phyloP scores from a whole-genome alignment of 2,113 vertebrate genomes.

The Corythaixoides concolor region DNA sequence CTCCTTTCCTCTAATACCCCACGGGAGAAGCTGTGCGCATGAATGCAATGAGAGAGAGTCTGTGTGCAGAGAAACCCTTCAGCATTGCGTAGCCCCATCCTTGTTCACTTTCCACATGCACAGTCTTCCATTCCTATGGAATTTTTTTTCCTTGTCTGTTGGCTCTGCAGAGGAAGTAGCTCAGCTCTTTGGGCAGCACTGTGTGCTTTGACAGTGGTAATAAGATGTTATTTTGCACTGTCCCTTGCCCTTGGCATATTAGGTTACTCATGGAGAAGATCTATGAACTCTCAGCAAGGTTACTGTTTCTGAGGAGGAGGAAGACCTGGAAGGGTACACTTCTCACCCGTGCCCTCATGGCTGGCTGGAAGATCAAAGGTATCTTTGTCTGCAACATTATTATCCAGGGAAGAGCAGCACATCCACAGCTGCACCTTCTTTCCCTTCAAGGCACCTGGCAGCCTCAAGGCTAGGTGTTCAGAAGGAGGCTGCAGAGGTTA shows the following conservation, averaged over 20 bases:
- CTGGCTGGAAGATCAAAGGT: neutral
- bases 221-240: neutral
- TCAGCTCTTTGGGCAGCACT: no score
- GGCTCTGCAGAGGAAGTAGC: neutral
- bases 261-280: neutral
- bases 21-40: neutral
- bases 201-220: neutral
- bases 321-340: neutral
- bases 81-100: neutral
- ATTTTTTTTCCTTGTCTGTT: neutral
- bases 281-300: fast-evolving
- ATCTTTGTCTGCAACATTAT: neutral
- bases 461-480: neutral
- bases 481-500: neutral
- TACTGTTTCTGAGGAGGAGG: neutral
- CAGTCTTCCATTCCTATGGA: neutral
- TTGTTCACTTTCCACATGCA: neutral
- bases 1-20: no score
- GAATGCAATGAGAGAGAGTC: neutral
- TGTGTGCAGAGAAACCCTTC: neutral
- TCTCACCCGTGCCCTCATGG: neutral
- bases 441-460: neutral
- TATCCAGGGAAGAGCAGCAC: neutral
- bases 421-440: neutral
- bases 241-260: neutral